Percentiles rank a stretch among this genome's conserved stretches.
phyloP scores from a whole-genome alignment of 2,797 vertebrate species.

The Danio tinwini region DNA sequence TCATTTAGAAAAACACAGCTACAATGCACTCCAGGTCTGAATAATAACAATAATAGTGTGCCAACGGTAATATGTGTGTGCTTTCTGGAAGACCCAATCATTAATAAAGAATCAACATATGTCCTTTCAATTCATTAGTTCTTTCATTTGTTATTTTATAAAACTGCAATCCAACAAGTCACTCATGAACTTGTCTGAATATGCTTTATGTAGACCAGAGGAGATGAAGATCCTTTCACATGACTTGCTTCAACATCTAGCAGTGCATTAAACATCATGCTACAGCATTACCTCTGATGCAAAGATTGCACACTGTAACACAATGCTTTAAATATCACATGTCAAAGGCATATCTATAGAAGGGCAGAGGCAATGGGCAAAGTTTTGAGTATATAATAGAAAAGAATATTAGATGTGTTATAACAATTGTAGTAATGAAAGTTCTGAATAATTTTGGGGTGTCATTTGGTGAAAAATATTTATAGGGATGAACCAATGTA shows the following conservation, averaged over 20 bases:
- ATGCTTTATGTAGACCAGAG: neutral
- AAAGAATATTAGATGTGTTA: neutral
- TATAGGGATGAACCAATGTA: neutral
- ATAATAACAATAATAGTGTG: neutral
- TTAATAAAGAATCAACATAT: slow-evolving; percentile 12
- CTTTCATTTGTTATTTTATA: slow-evolving; percentile 15
- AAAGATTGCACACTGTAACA: neutral
- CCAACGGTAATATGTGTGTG: slow-evolving; percentile 6
- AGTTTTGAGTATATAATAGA: neutral
- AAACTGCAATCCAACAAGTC: slow-evolving; percentile 1
- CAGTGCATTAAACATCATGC: neutral
- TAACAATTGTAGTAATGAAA: neutral
- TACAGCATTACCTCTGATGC: neutral
- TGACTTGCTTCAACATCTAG: slow-evolving; percentile 19
- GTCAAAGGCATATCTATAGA: neutral
- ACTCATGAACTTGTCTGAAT: slow-evolving; percentile 7
- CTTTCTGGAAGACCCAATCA: slow-evolving; percentile 41
- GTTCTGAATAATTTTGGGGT: too few relatives aligned
- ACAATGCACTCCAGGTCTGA: slow-evolving; percentile 11
- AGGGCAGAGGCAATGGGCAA: too few relatives aligned
- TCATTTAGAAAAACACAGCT: slow-evolving; percentile 12
- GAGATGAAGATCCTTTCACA: slow-evolving; percentile 23
- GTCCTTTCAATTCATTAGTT: slow-evolving; percentile 1
- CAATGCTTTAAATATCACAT: neutral
- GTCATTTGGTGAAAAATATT: too few relatives aligned